These are phyloP conservation scores for Gnathonemus longibarbis DNA, from an alignment of 2,113 vertebrate species.

Conservation along the genomic window DNA sequence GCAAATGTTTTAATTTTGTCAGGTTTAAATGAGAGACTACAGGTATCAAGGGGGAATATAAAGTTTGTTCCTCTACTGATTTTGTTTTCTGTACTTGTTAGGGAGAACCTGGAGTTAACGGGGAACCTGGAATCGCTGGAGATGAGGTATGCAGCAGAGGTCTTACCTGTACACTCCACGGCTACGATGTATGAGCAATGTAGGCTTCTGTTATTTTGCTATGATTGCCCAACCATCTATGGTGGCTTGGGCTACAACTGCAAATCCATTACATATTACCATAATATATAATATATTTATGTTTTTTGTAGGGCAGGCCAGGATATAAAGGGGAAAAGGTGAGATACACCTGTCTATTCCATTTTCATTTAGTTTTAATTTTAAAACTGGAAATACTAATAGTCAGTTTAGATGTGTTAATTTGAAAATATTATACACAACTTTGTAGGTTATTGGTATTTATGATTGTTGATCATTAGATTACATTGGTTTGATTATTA, in stretches of 20 bases:
- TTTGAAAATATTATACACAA: background rate
- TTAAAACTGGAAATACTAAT: background rate
- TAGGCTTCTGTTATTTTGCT: background rate
- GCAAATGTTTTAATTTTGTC: background rate
- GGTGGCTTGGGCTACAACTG: background rate
- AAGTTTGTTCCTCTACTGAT: slow-evolving; percentile 27
- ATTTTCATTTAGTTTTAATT: background rate
- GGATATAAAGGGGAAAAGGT: slow-evolving; percentile 56
- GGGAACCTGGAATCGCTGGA: slow-evolving; percentile 67
- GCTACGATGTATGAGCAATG: background rate
- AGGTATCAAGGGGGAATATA: background rate
- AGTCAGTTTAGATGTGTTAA: background rate
- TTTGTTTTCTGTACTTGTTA: slow-evolving; percentile 42
- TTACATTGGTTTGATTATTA: background rate
- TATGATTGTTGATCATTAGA: background rate
- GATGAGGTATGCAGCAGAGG: slow-evolving; percentile 54
- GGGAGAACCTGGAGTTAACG: slow-evolving; percentile 69
- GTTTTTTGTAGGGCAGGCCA: slow-evolving; percentile 43
- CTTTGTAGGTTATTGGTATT: background rate
- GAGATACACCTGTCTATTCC: slow-evolving; percentile 6
- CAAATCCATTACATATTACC: background rate
- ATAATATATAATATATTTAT: background rate
- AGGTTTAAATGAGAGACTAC: background rate
- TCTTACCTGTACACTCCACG: background rate
- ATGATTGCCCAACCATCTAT: background rate